phyloP scores from a whole-genome alignment of 2,888 invertebrate genomes.

The Eutolmus rufibarbis region DNA sequence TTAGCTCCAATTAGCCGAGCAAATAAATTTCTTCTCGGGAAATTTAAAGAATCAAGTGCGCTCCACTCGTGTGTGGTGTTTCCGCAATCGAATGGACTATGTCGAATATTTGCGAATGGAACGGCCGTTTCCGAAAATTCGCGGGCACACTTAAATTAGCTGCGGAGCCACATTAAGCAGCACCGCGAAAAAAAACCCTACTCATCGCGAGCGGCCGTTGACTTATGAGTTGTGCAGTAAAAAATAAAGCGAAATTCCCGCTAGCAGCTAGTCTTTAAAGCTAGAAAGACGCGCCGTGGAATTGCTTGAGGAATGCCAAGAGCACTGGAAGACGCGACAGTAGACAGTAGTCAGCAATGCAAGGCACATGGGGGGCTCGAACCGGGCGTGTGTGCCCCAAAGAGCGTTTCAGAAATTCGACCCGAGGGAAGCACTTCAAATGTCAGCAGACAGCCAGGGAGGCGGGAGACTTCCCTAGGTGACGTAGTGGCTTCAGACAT shows the following conservation, averaged over 20 bases:
- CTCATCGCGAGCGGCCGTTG: neutral
- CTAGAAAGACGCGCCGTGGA: neutral
- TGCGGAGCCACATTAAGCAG: neutral
- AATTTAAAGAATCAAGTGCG: neutral
- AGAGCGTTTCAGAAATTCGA: conserved; percentile 4
- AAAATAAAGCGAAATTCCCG: neutral
- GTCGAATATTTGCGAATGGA: neutral
- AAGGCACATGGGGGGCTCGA: neutral
- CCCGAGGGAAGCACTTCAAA: conserved; percentile 15
- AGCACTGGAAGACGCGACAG: neutral
- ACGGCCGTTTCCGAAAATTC: neutral
- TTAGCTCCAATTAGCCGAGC: neutral
- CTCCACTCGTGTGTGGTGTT: neutral
- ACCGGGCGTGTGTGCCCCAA: neutral
- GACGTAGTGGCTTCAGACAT: neutral
- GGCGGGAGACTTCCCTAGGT: neutral
- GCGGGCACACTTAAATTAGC: neutral
- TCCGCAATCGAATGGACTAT: neutral
- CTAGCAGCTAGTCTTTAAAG: neutral
- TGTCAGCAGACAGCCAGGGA: neutral
- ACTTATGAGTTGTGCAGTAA: neutral
- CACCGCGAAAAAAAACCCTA: neutral
- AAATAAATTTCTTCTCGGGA: neutral
- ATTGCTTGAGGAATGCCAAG: neutral
- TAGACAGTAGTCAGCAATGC: neutral